Conservation (phyloP, 2,888 invertebrate genomes). For the Willowsia nigromaculata region DNA sequence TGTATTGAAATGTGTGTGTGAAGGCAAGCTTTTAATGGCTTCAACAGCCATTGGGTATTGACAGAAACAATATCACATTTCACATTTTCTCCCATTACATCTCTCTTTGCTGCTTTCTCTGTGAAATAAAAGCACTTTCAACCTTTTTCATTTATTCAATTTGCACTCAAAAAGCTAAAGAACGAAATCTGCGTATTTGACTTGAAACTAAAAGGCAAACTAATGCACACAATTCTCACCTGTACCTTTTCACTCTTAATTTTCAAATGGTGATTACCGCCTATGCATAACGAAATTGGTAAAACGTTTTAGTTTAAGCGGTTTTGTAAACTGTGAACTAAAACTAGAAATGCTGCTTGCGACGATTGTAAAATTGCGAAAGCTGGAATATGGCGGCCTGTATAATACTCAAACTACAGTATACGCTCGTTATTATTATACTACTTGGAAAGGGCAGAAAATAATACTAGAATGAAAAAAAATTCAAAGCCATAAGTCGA, state of each 20-base stretch:
- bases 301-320: not conserved
- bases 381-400: no score
- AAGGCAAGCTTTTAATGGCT: conserved; percentile 65
- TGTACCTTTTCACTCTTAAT: not conserved
- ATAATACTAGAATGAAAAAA: no score
- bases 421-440: no score
- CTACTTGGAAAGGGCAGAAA: no score
- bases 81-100: conserved; percentile 48
- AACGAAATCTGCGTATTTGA: no score
- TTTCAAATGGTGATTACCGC: not conserved
- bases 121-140: not conserved
- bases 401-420: no score
- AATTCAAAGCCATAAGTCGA: no score
- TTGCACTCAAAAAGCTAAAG: conserved; percentile 30
- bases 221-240: not conserved
- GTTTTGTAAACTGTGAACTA: not conserved
- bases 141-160: not conserved
- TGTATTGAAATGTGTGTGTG: conserved; percentile 35
- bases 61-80: conserved; percentile 72
- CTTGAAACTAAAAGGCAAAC: not conserved
- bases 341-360: not conserved
- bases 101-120: conserved; percentile 48
- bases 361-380: no score
- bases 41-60: conserved; percentile 70
- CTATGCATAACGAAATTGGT: not conserved